These are phyloP conservation scores for Oeneis ivallda DNA, from an alignment of 2,888 invertebrate species.

Conservation along the genomic window DNA sequence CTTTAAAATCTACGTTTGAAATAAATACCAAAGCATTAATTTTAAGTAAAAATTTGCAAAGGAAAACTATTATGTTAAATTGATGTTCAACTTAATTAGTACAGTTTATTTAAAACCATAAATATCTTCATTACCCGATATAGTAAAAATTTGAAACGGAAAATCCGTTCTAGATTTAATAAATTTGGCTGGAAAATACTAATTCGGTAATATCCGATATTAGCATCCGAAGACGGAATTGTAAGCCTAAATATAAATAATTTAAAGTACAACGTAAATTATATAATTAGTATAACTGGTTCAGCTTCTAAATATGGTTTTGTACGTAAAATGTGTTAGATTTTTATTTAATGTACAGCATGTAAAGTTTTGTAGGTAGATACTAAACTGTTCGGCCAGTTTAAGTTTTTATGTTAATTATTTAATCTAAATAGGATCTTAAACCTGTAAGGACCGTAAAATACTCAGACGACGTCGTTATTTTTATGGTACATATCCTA, in stretches of 20 bases:
- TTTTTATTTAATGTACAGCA: too few relatives aligned
- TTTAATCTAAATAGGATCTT: not conserved
- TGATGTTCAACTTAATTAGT: not conserved
- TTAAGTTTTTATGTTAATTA: not conserved
- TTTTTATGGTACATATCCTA: slow-evolving; percentile 1
- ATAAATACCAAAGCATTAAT: not conserved
- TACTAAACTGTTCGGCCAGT: not conserved
- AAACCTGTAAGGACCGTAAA: not conserved
- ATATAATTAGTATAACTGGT: slow-evolving; percentile 19
- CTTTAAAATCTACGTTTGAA: not conserved
- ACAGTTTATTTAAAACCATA: slow-evolving; percentile 7
- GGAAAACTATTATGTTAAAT: not conserved
- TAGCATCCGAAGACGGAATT: slow-evolving; percentile 30
- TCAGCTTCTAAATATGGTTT: not conserved
- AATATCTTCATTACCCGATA: slow-evolving; percentile 2
- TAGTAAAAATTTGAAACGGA: slow-evolving; percentile 16
- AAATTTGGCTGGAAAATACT: slow-evolving; percentile 8
- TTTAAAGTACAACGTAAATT: too few relatives aligned
- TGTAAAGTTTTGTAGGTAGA: too few relatives aligned
- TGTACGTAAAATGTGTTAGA: too few relatives aligned
- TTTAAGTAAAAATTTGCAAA: not conserved
- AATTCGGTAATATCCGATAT: slow-evolving; percentile 25
- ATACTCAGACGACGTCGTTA: not conserved
- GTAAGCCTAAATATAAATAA: slow-evolving; percentile 11
- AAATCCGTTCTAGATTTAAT: slow-evolving; percentile 26